Percentiles rank a stretch among this genome's conserved stretches.
Evolutionary conservation across 2,888 invertebrate genomes (phyloP).

Genomic region (Cheilosia vernalis): DNA sequence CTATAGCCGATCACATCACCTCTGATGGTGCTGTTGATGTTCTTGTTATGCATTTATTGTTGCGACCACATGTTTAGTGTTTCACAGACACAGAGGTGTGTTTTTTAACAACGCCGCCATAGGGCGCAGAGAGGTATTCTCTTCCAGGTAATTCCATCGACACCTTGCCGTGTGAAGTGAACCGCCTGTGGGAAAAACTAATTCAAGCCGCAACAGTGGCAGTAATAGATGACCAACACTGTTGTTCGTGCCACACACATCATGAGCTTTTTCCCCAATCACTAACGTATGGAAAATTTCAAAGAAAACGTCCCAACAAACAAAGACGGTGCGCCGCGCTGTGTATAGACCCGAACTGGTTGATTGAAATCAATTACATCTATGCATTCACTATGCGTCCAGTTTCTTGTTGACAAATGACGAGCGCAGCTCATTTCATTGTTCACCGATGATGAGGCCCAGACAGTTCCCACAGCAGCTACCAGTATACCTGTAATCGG

Average conservation of each 20-base stretch:
- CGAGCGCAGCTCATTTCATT: slow-evolving; percentile 43
- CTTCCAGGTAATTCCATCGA: slow-evolving; percentile 42
- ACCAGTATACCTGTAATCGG: slow-evolving; percentile 15
- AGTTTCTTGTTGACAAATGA: slow-evolving; percentile 50
- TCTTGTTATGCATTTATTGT: slow-evolving; percentile 17
- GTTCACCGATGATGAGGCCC: slow-evolving; percentile 37
- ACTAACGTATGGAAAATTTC: slow-evolving; percentile 10
- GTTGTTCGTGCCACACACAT: background rate
- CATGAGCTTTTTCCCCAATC: slow-evolving; percentile 18
- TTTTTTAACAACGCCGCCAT: slow-evolving; percentile 38
- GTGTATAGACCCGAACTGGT: slow-evolving; percentile 22
- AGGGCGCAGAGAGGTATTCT: slow-evolving; percentile 1
- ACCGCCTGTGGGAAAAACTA: slow-evolving; percentile 36
- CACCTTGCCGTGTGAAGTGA: slow-evolving; percentile 35
- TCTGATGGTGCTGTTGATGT: slow-evolving; percentile 7
- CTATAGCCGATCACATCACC: slow-evolving; percentile 35
- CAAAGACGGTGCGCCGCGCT: too few species aligned
- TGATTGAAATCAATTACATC: slow-evolving; percentile 64
- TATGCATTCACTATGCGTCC: slow-evolving; percentile 36
- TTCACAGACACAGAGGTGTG: slow-evolving; percentile 65
- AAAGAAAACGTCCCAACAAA: background rate
- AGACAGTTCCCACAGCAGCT: slow-evolving; percentile 50
- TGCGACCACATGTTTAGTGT: slow-evolving; percentile 9
- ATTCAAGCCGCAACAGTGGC: slow-evolving; percentile 13
- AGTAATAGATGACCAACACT: slow-evolving; percentile 5